Evolutionary conservation across 2,113 vertebrate species (phyloP), one percentile per base, ranked within the genome.

Genomic region (Lophochroa leadbeateri): DNA sequence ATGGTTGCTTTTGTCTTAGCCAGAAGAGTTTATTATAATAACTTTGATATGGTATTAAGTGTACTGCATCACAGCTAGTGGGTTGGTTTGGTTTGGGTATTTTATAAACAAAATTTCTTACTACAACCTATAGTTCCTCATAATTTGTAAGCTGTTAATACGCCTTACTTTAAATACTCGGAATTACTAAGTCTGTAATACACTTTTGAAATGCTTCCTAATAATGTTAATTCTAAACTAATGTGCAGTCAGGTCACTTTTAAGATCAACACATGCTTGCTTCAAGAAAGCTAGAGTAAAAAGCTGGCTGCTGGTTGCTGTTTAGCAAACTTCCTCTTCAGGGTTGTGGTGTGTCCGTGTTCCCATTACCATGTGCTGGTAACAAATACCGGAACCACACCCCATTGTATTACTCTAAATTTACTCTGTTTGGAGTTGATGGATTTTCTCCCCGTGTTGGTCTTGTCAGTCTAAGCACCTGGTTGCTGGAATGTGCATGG

Each of bases 321-420:
- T 49, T 82, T 24, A 80, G 46, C 67, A 50, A 6, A 80, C 79
- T 93, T 96, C 71, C 82, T 95, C 64, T 88, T 88, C 52, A 58
- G 85, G n/a, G 29, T 53, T 96, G 46, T 92, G 93, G 53, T 90
- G 90, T 77, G 78, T 88, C 49, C 0, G 0, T 82, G 71, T 90
- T 95, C 81, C 57, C 57, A 61, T 65, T 91, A 33, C 53, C 53
- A 1, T 46, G 17, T 35, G 53, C 67, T 10, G 1, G 3, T 82
- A 92, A 96, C 84, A 96, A 95, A 96, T 85, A 78, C 28, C 14
- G 15, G 92, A 94, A 91, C 95, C 92, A 43, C 70, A 35, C 71
- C 85, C 85, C 46, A 31, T 53, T 94, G 78, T 82, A 82, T 82
- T 91, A 17, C 79, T 93, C 68, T 77, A 57, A 88, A 83, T 88